Percentiles rank a stretch among this genome's conserved stretches.
phyloP scores from a whole-genome alignment of 2,113 vertebrate genomes.

The Melanerpes formicivorus region DNA sequence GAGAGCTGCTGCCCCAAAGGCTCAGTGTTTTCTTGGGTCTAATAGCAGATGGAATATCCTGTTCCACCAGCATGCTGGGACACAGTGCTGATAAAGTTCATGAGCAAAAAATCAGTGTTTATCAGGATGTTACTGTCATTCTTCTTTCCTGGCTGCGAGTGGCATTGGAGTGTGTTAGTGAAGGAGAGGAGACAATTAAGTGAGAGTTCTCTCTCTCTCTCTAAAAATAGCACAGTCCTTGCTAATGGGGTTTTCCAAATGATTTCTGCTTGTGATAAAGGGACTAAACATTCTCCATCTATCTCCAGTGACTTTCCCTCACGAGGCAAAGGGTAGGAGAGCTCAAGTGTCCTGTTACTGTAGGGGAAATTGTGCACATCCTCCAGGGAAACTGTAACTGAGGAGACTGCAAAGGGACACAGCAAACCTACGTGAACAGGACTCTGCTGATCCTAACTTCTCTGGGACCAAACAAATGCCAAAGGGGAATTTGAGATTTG shows the following conservation, averaged over 20 bases:
- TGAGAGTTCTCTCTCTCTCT: not conserved
- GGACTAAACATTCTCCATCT: not conserved
- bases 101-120: conserved; percentile 5
- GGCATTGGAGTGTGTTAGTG: not conserved
- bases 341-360: not conserved
- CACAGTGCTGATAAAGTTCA: not conserved
- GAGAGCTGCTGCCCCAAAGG: not conserved
- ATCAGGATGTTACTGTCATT: not conserved
- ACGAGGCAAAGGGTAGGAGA: not conserved
- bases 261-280: not conserved
- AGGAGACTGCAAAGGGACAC: not conserved
- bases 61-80: not conserved
- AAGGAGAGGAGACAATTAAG: not conserved
- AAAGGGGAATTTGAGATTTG: not conserved
- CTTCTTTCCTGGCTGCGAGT: not conserved
- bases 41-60: not conserved
- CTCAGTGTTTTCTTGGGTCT: not conserved
- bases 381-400: not conserved
- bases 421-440: not conserved
- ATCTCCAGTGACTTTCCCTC: not conserved
- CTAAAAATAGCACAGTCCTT: not conserved
- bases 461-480: not conserved
- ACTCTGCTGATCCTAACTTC: not conserved
- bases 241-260: not conserved
- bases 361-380: conserved; percentile 16